Conservation (phyloP, 2,888 invertebrate species). For the Drosophila neutralis region DNA sequence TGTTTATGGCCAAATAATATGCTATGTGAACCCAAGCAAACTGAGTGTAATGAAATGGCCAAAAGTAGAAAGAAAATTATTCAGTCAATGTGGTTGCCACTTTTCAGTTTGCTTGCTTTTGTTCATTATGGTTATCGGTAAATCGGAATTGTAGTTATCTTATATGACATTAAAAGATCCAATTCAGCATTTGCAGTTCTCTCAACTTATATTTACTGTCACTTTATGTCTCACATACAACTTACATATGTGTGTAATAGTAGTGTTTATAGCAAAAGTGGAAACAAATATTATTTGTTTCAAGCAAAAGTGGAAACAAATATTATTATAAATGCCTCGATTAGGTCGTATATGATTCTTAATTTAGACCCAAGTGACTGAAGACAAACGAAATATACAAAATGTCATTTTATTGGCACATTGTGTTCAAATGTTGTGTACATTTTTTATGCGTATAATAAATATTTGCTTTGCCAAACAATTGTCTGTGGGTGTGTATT, state of each 20-base stretch:
- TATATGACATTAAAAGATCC: not conserved
- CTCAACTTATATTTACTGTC: not conserved
- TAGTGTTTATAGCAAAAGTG: not conserved
- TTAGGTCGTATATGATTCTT: not conserved
- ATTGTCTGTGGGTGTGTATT: slow-evolving; percentile 29
- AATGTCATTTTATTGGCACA: slow-evolving; percentile 76
- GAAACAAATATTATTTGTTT: not conserved
- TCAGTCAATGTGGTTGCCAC: slow-evolving; percentile 2
- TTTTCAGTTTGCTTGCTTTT: not conserved
- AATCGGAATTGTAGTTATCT: not conserved
- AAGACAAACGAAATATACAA: slow-evolving; percentile 64
- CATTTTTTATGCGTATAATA: slow-evolving; percentile 71
- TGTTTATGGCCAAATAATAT: slow-evolving; percentile 69
- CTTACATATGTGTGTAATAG: no score
- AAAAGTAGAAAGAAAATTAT: slow-evolving; percentile 12
- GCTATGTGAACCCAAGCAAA: slow-evolving; percentile 53
- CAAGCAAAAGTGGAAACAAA: not conserved
- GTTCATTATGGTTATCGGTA: not conserved
- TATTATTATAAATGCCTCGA: not conserved
- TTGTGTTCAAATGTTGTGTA: slow-evolving; percentile 72
- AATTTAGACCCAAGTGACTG: not conserved
- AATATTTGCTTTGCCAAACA: slow-evolving; percentile 36
- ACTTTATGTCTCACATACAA: not conserved
- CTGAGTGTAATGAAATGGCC: slow-evolving; percentile 60
- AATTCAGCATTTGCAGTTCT: not conserved